These are phyloP conservation scores for Oreochromis aureus DNA, from an alignment of 2,113 vertebrate species.

Conservation along the genomic window DNA sequence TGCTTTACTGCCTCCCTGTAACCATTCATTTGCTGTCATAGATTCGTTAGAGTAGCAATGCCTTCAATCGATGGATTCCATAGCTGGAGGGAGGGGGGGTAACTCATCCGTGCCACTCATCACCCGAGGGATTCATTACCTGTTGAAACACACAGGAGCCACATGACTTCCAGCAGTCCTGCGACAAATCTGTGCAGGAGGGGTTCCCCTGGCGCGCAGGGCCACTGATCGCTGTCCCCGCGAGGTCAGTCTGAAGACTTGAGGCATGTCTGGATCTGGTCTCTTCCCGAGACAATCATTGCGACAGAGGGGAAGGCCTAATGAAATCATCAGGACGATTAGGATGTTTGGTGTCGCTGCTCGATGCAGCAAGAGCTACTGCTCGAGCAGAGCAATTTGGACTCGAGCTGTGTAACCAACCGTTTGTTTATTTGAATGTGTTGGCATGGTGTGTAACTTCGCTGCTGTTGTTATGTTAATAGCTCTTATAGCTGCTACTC, in stretches of 20 bases:
- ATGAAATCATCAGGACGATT: conserved; percentile 54
- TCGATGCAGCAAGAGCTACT: conserved; percentile 38
- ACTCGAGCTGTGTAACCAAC: conserved; percentile 21
- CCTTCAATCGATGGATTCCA: conserved; percentile 47
- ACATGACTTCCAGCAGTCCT: not conserved
- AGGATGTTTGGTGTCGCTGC: not conserved
- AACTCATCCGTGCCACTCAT: conserved; percentile 13
- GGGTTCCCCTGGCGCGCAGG: not conserved
- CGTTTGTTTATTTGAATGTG: conserved; percentile 1
- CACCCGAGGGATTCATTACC: conserved; percentile 55
- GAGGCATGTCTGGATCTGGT: not conserved
- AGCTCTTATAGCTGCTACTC: not conserved
- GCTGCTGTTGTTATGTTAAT: not conserved
- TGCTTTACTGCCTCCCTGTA: not conserved
- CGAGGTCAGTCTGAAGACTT: conserved; percentile 13
- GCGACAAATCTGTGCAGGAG: conserved; percentile 2
- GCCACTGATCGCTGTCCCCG: conserved; percentile 19
- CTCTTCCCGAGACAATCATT: conserved; percentile 23
- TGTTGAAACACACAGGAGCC: conserved; percentile 23
- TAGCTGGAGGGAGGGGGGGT: not conserved
- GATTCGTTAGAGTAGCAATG: conserved; percentile 31
- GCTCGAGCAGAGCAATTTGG: not conserved
- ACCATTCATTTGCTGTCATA: conserved; percentile 33
- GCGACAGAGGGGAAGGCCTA: not conserved
- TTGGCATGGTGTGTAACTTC: not conserved